These are phyloP conservation scores for Leucoma salicis DNA, from an alignment of 2,888 invertebrate genomes.

Conservation along the genomic window DNA sequence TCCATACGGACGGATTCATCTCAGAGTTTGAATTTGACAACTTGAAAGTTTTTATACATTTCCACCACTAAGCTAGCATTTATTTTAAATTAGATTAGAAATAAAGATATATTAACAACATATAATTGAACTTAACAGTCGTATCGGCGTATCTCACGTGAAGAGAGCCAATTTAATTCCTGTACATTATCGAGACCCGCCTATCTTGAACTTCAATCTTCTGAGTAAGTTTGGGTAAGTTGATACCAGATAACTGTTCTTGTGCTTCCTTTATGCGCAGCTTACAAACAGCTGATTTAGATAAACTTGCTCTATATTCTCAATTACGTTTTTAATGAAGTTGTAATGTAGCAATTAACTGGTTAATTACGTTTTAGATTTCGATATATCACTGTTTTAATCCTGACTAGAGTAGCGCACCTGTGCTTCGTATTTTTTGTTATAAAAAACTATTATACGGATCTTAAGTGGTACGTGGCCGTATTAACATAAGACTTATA, in stretches of 20 bases:
- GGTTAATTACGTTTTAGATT: no score
- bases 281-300: background rate
- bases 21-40: no score
- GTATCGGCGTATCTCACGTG: constrained; percentile 36
- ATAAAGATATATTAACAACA: background rate
- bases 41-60: background rate
- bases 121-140: constrained; percentile 6
- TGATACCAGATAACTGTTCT: background rate
- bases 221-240: constrained; percentile 2
- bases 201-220: constrained; percentile 31
- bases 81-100: background rate
- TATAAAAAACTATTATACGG: no score
- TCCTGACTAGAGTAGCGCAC: no score
- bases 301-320: background rate
- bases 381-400: no score
- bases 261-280: background rate
- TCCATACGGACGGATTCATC: no score
- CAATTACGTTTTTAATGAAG: background rate
- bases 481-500: no score
- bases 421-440: no score
- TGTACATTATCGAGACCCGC: constrained; percentile 27
- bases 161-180: constrained; percentile 31
- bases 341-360: background rate
- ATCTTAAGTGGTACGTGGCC: no score
- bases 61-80: background rate